Conservation (phyloP, 2,113 vertebrate species). For the Eudyptes chrysolophus region DNA sequence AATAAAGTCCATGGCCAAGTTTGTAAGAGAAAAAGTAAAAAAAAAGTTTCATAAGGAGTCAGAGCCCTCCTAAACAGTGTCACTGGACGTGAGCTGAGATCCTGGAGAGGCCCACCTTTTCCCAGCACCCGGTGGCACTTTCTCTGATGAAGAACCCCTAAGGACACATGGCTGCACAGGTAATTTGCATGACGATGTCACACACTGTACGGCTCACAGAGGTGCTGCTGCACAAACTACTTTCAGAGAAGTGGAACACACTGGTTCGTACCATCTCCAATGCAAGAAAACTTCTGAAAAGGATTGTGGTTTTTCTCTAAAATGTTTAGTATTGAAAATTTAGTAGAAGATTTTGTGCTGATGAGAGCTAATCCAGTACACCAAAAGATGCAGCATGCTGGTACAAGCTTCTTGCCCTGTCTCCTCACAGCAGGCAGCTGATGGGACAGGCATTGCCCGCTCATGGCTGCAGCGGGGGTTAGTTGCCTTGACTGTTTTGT, state of each 20-base stretch:
- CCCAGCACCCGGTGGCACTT: not conserved
- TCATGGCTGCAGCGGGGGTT: rapidly evolving
- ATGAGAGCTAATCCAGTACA: not conserved
- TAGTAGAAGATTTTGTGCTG: not conserved
- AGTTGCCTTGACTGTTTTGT: not conserved
- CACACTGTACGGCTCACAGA: rapidly evolving
- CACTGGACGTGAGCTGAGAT: not conserved
- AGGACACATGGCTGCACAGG: not conserved
- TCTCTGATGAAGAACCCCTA: not conserved
- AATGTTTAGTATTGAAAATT: not conserved
- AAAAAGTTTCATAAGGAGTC: not conserved
- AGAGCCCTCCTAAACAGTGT: not conserved
- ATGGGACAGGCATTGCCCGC: not conserved
- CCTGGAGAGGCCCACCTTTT: not conserved
- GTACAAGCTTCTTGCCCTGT: not conserved
- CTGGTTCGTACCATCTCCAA: not conserved
- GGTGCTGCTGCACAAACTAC: not conserved
- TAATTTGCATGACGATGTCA: not conserved
- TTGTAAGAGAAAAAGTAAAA: not conserved
- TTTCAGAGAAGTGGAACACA: rapidly evolving
- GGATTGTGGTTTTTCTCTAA: not conserved
- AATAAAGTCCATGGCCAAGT: not conserved
- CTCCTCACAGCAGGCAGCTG: not conserved
- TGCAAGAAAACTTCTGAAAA: not conserved
- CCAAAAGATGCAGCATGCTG: not conserved